Percentiles rank a stretch among this genome's conserved stretches.
Evolutionary conservation across 2,113 vertebrate genomes (phyloP).

Genomic region (Arvicanthis niloticus): DNA sequence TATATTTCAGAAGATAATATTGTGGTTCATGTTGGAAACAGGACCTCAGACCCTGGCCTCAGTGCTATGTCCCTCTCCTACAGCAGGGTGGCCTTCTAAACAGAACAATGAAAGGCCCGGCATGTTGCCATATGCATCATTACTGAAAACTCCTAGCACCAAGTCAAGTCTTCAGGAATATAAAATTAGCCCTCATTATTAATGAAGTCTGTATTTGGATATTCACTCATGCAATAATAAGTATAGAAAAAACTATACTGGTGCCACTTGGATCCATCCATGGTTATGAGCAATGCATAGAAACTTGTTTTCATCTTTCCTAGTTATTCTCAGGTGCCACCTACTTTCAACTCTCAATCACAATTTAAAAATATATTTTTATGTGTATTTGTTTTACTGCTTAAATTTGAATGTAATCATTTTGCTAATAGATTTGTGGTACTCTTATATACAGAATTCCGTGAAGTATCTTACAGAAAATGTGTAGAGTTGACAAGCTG

Average conservation of each 20-base stretch:
- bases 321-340: rapidly evolving
- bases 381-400: background rate
- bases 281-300: background rate
- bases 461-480: background rate
- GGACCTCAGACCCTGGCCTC: background rate
- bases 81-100: background rate
- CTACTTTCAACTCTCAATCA: background rate
- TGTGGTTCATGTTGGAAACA: background rate
- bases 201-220: background rate
- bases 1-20: constrained; percentile 3
- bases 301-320: background rate
- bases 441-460: background rate
- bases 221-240: background rate
- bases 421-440: background rate
- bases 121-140: rapidly evolving
- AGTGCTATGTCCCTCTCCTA: background rate
- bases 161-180: background rate
- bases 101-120: background rate
- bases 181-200: background rate
- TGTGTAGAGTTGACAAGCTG: background rate
- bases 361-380: background rate
- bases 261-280: background rate
- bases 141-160: background rate
- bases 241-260: background rate
- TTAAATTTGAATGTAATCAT: background rate